Evolutionary conservation across 2,797 vertebrate genomes (phyloP).

Genomic region (Macrochelys suwanniensis): DNA sequence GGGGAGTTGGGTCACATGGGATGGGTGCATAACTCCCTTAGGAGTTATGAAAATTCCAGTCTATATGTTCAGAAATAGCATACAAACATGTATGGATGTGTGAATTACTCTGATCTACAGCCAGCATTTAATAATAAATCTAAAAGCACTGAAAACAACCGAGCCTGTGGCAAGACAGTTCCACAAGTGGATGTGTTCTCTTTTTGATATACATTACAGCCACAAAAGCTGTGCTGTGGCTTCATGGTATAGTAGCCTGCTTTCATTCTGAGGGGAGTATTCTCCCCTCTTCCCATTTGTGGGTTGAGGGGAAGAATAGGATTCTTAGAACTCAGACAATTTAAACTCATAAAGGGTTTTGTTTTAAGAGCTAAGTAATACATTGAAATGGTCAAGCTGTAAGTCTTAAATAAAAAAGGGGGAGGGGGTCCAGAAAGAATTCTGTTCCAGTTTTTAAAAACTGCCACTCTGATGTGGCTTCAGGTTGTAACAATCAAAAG

Average conservation of each 20-base stretch:
- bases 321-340: neutral
- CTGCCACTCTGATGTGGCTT: neutral
- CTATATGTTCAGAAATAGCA: neutral
- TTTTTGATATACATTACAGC: neutral
- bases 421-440: neutral
- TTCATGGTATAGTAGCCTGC: neutral
- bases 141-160: neutral
- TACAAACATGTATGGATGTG: neutral
- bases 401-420: neutral
- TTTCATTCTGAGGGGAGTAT: too few relatives aligned
- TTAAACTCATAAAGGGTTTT: neutral
- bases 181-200: neutral
- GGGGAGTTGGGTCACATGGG: slow-evolving; percentile 6
- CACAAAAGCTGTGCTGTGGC: neutral
- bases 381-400: neutral
- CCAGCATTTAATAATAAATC: neutral
- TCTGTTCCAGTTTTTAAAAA: neutral
- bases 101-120: neutral
- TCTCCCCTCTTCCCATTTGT: neutral
- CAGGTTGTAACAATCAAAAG: neutral
- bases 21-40: neutral
- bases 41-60: neutral
- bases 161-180: neutral
- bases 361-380: neutral
- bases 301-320: neutral